Evolutionary conservation across 2,797 vertebrate genomes (phyloP), one percentile per base, ranked within the genome.

Genomic region (Poecile montanus): DNA sequence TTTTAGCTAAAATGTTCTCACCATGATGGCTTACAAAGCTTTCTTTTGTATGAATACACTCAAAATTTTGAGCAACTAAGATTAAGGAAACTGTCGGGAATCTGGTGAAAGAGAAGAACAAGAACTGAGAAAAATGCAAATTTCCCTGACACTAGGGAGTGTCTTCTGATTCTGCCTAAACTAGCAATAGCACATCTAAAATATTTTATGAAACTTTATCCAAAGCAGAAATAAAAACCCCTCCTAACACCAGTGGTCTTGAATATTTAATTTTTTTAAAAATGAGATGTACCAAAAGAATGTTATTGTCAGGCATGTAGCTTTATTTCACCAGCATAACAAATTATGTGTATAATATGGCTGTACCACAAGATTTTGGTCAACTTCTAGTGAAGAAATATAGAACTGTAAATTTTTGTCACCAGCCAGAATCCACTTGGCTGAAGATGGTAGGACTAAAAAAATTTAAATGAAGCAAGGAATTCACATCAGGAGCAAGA

Each of bases 231-330:
- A 44, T 40, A 38, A 75, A 44, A 60, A 30, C 32, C 9, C 9
- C 5, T 78, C 10, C 26, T 68, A 30, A 45, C 51, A 36, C 13
- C 10, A 57, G 1, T 56, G n/a, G 22, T 44, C 13, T 42, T 71
- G 47, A 22, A 12, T 65, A 23, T 71, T 71, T 10, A 40, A 13
- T 3, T 57, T 90, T 88, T 88, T 78, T 77, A 16, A 14, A 17
- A 34, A 75, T 57, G 1, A 6, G 20, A 30, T 27, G 23, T 14
- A 81, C 29, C 8, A 36, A 78, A 89, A 58, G 6, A 36, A 32
- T 38, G 16, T 36, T 0, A 8, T 29, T 42, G 1, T 40, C 18
- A 44, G 16, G 9, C 30, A 45, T 5, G 30, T 3, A 57, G 7
- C 9, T 48, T 67, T 63, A 32, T 67, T 65, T 65, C 34, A 70